Evolutionary conservation across 2,797 vertebrate species (phyloP).

Genomic region (Hozukius guyotensis): DNA sequence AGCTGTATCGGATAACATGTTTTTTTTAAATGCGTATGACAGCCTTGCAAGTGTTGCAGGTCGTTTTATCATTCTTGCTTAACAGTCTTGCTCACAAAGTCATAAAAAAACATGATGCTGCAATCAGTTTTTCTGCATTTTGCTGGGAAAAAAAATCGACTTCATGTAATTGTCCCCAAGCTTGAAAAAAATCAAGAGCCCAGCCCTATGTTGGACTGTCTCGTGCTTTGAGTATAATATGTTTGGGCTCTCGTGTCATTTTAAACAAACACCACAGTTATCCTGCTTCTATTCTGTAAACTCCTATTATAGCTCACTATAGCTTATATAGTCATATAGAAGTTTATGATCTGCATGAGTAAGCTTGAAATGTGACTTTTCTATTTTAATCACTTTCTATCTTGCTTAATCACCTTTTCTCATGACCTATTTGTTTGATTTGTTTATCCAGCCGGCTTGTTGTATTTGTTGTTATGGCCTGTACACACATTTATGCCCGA

Average conservation of each 20-base stretch:
- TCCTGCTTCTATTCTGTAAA: not conserved
- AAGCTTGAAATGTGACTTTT: conserved; percentile 5
- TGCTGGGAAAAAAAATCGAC: not conserved
- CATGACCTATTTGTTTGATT: conserved; percentile 1
- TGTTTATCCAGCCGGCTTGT: conserved; percentile 9
- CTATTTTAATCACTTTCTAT: not conserved
- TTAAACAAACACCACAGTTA: not conserved
- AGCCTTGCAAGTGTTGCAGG: not conserved
- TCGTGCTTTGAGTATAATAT: not conserved
- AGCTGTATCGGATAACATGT: not conserved
- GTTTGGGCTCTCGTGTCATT: not conserved
- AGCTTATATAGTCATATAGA: not conserved
- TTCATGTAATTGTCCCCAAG: not conserved
- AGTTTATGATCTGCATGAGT: not conserved
- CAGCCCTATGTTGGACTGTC: not conserved
- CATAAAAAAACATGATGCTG: not conserved
- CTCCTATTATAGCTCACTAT: not conserved
- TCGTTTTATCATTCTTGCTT: not conserved
- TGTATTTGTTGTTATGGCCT: not conserved
- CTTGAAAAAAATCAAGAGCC: not conserved
- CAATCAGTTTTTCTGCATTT: not conserved
- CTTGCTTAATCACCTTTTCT: conserved; percentile 11
- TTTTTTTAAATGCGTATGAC: not conserved
- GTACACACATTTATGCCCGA: not conserved
- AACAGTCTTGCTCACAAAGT: not conserved